phyloP scores from a whole-genome alignment of 2,888 invertebrate species.

The Cataglyphis livida region DNA sequence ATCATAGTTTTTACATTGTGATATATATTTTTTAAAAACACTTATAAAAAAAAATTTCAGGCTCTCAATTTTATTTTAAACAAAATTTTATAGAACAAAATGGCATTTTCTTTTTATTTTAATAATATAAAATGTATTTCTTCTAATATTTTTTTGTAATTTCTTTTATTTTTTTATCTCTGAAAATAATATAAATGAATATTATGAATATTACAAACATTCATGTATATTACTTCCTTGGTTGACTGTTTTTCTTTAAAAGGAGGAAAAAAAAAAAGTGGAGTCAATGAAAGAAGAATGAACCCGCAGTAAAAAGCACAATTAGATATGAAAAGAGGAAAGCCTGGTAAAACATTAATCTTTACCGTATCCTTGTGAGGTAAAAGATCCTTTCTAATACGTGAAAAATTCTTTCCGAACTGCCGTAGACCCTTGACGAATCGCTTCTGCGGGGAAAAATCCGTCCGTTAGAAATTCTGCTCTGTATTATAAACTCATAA shows the following conservation, averaged over 20 bases:
- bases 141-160: not conserved
- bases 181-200: too few species aligned
- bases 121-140: not conserved
- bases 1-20: not conserved
- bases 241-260: not conserved
- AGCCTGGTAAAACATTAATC: conserved; percentile 52
- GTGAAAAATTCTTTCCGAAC: conserved; percentile 99
- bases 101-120: not conserved
- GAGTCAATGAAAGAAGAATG: not conserved
- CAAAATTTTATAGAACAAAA: not conserved
- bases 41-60: not conserved
- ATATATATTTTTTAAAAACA: not conserved
- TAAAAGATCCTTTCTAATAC: conserved; percentile 97
- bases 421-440: conserved; percentile 99
- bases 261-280: not conserved
- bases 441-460: conserved; percentile 89
- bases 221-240: not conserved
- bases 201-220: not conserved
- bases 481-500: not conserved
- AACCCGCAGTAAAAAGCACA: not conserved
- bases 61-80: not conserved
- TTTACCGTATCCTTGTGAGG: conserved; percentile 98
- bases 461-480: conserved; percentile 18
- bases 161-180: not conserved
- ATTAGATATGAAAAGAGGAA: not conserved